These are phyloP conservation scores for Staurois parvus DNA, from an alignment of 2,797 vertebrate genomes.

Conservation along the genomic window DNA sequence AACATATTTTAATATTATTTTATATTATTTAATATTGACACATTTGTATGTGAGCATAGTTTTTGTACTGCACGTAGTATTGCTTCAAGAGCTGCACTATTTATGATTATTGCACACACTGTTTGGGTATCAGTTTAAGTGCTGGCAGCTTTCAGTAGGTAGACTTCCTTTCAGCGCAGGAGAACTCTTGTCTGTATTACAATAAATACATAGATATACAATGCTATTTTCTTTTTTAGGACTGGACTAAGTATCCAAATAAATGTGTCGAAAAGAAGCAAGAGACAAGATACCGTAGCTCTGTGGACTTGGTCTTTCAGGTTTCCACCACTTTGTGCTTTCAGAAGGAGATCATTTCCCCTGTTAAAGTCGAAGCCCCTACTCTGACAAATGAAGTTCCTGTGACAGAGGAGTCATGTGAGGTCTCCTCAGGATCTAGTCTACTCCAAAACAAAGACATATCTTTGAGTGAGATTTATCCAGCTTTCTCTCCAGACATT, in stretches of 20 bases:
- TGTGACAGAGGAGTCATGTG: not conserved
- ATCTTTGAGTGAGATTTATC: constrained; percentile 1
- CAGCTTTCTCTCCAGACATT: not conserved
- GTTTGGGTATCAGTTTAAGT: too few species aligned
- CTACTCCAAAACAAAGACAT: not conserved
- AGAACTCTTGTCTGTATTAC: too few species aligned
- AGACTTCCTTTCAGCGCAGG: too few species aligned
- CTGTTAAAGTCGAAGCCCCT: constrained; percentile 8
- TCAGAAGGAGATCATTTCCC: constrained; percentile 15
- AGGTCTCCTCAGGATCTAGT: too few species aligned
- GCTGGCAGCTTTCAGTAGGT: too few species aligned
- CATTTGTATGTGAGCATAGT: too few species aligned
- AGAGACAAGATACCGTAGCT: not conserved
- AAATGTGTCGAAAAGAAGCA: not conserved
- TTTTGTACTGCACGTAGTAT: too few species aligned
- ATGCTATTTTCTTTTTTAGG: not conserved
- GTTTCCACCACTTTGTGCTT: not conserved
- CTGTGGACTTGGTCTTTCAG: not conserved
- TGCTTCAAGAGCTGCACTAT: too few species aligned
- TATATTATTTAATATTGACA: too few species aligned
- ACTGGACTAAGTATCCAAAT: constrained; percentile 38
- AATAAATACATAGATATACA: not conserved
- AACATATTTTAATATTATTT: too few species aligned
- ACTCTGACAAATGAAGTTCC: not conserved
- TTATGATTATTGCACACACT: too few species aligned